phyloP scores from a whole-genome alignment of 37 sponge, comb jelly and placozoan genomes.

The Amphimedon queenslandica region DNA sequence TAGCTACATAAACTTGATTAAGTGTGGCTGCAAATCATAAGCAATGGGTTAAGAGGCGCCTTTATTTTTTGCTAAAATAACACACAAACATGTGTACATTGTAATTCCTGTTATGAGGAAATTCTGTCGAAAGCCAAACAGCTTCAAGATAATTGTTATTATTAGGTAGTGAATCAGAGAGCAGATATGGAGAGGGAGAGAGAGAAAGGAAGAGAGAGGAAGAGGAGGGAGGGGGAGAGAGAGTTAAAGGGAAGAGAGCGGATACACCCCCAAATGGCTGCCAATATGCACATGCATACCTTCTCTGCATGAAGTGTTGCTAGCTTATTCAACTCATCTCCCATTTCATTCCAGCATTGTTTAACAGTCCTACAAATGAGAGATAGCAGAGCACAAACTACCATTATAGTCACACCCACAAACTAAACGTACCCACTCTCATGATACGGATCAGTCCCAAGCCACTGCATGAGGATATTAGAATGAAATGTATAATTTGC shows the following conservation, averaged over 20 bases:
- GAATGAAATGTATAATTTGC: conserved; percentile 70
- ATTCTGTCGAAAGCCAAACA: too few species aligned
- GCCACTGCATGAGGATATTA: conserved; percentile 63
- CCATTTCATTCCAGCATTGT: conserved; percentile 62
- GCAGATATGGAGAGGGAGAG: too few species aligned
- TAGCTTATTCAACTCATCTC: conserved; percentile 40
- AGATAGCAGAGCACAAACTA: not conserved
- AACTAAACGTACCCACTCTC: conserved; percentile 66
- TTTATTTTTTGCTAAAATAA: not conserved
- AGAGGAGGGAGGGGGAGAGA: not conserved
- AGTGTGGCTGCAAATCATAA: too few species aligned
- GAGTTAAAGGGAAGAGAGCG: too few species aligned
- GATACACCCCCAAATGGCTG: not conserved
- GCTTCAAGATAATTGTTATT: too few species aligned
- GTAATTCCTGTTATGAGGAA: not conserved
- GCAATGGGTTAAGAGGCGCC: not conserved
- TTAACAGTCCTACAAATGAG: conserved; percentile 48
- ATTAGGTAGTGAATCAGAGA: not conserved
- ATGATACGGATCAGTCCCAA: conserved; percentile 61
- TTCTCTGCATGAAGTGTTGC: conserved; percentile 57
- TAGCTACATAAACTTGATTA: too few species aligned
- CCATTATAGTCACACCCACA: not conserved
- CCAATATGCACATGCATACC: conserved; percentile 7
- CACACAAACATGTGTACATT: not conserved
- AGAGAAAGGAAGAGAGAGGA: not conserved